Evolutionary conservation across 2,888 invertebrate genomes (phyloP).

Genomic region (Bellardia bayeri): DNA sequence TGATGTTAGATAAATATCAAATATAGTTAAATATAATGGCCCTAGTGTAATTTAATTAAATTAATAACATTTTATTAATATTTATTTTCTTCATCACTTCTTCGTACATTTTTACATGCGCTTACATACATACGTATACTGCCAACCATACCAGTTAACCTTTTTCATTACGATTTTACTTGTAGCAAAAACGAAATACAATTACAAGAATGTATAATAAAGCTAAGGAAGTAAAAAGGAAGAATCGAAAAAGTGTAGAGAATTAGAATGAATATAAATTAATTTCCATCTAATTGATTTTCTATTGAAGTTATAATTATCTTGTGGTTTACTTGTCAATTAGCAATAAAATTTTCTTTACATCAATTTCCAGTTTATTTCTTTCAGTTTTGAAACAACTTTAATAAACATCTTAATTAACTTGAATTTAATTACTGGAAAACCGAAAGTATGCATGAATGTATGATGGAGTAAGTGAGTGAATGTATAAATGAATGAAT

Average conservation of each 20-base stretch:
- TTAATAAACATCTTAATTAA: constrained; percentile 62
- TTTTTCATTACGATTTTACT: background rate
- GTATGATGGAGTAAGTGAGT: background rate
- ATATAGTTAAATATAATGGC: background rate
- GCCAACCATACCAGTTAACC: no score
- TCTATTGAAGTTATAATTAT: constrained; percentile 65
- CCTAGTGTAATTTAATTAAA: constrained; percentile 12
- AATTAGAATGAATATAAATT: constrained; percentile 49
- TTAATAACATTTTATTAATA: constrained; percentile 41
- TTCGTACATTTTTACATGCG: background rate
- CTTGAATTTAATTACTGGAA: constrained; percentile 33
- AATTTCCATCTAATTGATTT: constrained; percentile 64
- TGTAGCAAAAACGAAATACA: background rate
- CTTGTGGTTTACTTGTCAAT: constrained; percentile 65
- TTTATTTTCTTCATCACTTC: background rate
- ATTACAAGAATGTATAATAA: background rate
- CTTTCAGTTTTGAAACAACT: constrained; percentile 8
- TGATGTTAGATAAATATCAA: background rate
- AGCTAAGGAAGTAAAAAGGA: background rate
- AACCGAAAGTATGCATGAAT: background rate
- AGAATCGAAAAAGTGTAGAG: background rate
- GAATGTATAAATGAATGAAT: background rate
- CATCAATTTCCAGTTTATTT: constrained; percentile 38
- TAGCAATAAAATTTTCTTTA: constrained; percentile 47
- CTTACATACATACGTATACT: background rate